phyloP scores from a whole-genome alignment of 2,888 invertebrate species.

The Eretmocerus hayati region DNA sequence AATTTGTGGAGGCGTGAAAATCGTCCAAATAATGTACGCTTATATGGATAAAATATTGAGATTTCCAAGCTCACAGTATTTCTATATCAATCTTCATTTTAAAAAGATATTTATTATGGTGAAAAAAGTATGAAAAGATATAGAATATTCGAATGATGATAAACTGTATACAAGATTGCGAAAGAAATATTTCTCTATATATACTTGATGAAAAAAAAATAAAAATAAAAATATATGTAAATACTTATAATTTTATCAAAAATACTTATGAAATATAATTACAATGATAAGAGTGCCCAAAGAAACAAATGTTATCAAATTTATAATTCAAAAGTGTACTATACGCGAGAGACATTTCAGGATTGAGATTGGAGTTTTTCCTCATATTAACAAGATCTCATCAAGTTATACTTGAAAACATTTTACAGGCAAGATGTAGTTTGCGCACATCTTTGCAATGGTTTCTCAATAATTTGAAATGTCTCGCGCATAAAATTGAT shows the following conservation, averaged over 20 bases:
- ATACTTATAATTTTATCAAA: slow-evolving; percentile 19
- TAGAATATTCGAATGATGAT: too few relatives aligned
- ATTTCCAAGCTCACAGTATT: slow-evolving; percentile 19
- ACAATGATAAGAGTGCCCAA: slow-evolving; percentile 1
- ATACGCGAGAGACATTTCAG: slow-evolving; percentile 8
- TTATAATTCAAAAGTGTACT: slow-evolving; percentile 7
- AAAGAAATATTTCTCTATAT: slow-evolving; percentile 18
- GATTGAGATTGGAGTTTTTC: slow-evolving; percentile 1
- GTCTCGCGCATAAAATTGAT: background rate
- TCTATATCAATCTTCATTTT: slow-evolving; percentile 23
- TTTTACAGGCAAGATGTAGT: too few relatives aligned
- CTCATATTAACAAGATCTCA: background rate
- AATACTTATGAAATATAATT: slow-evolving; percentile 4
- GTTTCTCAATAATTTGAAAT: too few relatives aligned
- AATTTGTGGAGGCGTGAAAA: slow-evolving; percentile 15
- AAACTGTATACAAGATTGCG: slow-evolving; percentile 1
- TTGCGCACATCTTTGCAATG: too few relatives aligned
- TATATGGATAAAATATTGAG: slow-evolving; percentile 6
- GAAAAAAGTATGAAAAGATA: too few relatives aligned
- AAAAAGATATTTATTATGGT: slow-evolving; percentile 18
- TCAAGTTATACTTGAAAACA: too few relatives aligned
- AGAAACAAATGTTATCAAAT: slow-evolving; percentile 5
- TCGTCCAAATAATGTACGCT: slow-evolving; percentile 21
- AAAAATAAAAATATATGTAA: slow-evolving; percentile 8
- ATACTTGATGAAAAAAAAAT: slow-evolving; percentile 6